A percentile compares a stretch with the other conserved stretches of the same genome.
These are phyloP conservation scores for Quiscalus mexicanus DNA, from an alignment of 2,113 vertebrate genomes.

Conservation along the genomic window DNA sequence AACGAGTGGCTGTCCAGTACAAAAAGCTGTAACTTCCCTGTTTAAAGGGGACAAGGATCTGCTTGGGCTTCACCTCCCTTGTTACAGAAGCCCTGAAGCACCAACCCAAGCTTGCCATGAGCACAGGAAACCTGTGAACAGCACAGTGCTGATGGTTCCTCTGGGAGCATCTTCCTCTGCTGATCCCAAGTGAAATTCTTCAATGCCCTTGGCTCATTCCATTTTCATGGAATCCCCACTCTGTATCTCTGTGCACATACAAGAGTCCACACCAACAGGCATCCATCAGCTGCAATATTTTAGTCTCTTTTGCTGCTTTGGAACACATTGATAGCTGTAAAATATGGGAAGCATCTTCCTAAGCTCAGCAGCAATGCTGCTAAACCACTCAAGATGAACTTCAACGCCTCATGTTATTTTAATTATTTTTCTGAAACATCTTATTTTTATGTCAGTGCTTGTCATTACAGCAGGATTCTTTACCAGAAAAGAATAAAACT, in stretches of 20 bases:
- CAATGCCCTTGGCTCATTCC: neutral
- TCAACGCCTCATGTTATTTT: neutral
- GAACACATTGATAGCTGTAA: neutral
- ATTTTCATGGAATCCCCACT: neutral
- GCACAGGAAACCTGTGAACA: neutral
- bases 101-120: fast-evolving
- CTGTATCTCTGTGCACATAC: neutral
- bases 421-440: constrained; percentile 17
- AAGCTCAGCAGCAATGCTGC: neutral
- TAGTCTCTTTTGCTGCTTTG: neutral
- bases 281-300: neutral
- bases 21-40: neutral
- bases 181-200: neutral
- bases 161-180: neutral
- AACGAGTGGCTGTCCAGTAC: neutral
- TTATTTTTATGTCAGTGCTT: neutral
- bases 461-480: constrained; percentile 3
- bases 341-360: neutral
- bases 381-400: neutral
- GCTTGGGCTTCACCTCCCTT: neutral
- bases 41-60: neutral
- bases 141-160: fast-evolving
- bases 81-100: neutral
- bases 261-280: neutral
- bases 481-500: neutral